Evolutionary conservation across 1,140 invertebrate species (phyloP).

Genomic region (Cotesia glomerata): DNA sequence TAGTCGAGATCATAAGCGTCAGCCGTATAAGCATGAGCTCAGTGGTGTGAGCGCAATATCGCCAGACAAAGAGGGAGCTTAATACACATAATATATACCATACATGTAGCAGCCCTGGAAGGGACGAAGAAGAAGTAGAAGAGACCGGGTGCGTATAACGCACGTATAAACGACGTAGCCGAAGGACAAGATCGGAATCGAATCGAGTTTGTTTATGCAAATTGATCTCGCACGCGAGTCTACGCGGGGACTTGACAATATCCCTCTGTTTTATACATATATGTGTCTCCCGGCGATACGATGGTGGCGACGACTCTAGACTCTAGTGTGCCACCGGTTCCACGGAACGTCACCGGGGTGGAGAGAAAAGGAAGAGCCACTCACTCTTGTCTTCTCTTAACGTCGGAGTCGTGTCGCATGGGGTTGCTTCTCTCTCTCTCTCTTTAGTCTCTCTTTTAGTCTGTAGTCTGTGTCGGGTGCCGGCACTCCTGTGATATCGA

Average conservation of each 20-base stretch:
- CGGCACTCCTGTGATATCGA: slow-evolving; percentile 28
- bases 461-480: slow-evolving; percentile 7
- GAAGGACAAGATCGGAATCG: slow-evolving; percentile 32
- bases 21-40: too few relatives aligned
- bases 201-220: slow-evolving; percentile 35
- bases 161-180: slow-evolving; percentile 32
- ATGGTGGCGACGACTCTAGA: slow-evolving; percentile 8
- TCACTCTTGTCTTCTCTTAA: background rate
- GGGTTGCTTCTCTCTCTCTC: background rate
- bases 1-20: too few relatives aligned
- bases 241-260: slow-evolving; percentile 28
- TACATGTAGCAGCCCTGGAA: background rate
- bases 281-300: slow-evolving; percentile 21
- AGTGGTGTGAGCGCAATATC: too few relatives aligned
- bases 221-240: slow-evolving; percentile 29
- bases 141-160: slow-evolving; percentile 20
- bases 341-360: background rate
- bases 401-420: slow-evolving; percentile 8
- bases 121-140: background rate
- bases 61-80: too few relatives aligned
- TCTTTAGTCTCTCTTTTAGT: slow-evolving; percentile 20
- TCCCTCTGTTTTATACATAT: slow-evolving; percentile 14
- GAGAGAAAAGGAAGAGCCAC: too few relatives aligned
- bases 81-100: too few relatives aligned
- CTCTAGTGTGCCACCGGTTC: background rate